Conservation (phyloP, 2,888 invertebrate genomes). For the Trilocha varians region DNA sequence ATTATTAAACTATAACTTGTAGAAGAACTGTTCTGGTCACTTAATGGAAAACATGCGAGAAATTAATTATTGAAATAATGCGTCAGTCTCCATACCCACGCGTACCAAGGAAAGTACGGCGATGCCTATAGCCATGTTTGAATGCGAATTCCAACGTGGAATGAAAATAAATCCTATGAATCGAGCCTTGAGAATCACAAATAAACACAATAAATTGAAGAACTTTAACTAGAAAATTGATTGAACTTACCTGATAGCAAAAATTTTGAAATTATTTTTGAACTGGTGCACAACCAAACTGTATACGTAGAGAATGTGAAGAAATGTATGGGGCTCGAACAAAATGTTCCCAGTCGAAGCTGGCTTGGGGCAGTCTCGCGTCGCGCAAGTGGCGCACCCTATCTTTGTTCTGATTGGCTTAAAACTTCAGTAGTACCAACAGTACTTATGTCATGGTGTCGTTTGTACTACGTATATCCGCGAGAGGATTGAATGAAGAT, state of each 20-base stretch:
- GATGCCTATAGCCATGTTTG: slow-evolving; percentile 71
- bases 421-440: slow-evolving; percentile 48
- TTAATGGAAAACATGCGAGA: slow-evolving; percentile 66
- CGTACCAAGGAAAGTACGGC: slow-evolving; percentile 66
- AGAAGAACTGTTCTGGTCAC: slow-evolving; percentile 63
- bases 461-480: slow-evolving; percentile 69
- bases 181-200: slow-evolving; percentile 37
- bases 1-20: slow-evolving; percentile 57
- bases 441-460: slow-evolving; percentile 26
- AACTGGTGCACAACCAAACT: slow-evolving; percentile 73
- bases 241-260: slow-evolving; percentile 70
- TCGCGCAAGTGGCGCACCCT: slow-evolving; percentile 63
- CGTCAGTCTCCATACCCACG: slow-evolving; percentile 67
- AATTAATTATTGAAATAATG: slow-evolving; percentile 69
- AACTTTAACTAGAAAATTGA: slow-evolving; percentile 48
- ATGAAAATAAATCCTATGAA: slow-evolving; percentile 47
- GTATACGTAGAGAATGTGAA: slow-evolving; percentile 73
- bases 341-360: slow-evolving; percentile 68
- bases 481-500: slow-evolving; percentile 30
- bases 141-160: slow-evolving; percentile 72
- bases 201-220: slow-evolving; percentile 44
- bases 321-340: slow-evolving; percentile 73
- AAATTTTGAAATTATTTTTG: slow-evolving; percentile 72
- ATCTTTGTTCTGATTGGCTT: slow-evolving; percentile 52
- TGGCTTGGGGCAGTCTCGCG: slow-evolving; percentile 69